Conservation (phyloP, 2,113 vertebrate species). For the Cynopterus brachyotis region DNA sequence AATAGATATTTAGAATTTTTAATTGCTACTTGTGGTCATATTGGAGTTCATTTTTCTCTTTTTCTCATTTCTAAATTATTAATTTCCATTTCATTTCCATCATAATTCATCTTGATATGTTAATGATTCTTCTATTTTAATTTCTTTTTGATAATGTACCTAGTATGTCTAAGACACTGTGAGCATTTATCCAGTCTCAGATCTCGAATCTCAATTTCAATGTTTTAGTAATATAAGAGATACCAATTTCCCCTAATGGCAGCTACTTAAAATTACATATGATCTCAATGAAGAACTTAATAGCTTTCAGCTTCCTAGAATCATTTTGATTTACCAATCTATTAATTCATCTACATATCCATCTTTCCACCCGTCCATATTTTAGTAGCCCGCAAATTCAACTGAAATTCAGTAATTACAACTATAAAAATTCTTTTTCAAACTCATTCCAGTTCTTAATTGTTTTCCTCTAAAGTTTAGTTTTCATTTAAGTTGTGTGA, state of each 20-base stretch:
- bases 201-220: slow-evolving; percentile 23
- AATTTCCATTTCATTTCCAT: slow-evolving; percentile 19
- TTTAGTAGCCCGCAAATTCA: not conserved
- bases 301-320: not conserved
- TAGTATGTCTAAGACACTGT: not conserved
- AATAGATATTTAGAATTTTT: not conserved
- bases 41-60: slow-evolving; percentile 34
- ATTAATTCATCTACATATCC: not conserved
- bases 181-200: not conserved
- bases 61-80: slow-evolving; percentile 18
- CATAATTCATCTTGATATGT: slow-evolving; percentile 31
- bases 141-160: slow-evolving; percentile 20
- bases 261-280: slow-evolving; percentile 47
- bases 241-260: not conserved
- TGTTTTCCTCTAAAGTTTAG: not conserved
- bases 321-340: slow-evolving; percentile 32
- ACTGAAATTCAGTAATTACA: not conserved
- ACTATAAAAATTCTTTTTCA: not conserved
- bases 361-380: not conserved
- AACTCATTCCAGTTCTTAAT: not conserved
- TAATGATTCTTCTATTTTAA: slow-evolving; percentile 29
- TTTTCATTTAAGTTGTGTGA: not conserved
- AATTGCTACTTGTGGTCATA: slow-evolving; percentile 1
- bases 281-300: not conserved
- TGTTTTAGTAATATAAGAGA: slow-evolving; percentile 28